Evolutionary conservation across 1,140 invertebrate species (phyloP).

Genomic region (Diabrotica virgifera): DNA sequence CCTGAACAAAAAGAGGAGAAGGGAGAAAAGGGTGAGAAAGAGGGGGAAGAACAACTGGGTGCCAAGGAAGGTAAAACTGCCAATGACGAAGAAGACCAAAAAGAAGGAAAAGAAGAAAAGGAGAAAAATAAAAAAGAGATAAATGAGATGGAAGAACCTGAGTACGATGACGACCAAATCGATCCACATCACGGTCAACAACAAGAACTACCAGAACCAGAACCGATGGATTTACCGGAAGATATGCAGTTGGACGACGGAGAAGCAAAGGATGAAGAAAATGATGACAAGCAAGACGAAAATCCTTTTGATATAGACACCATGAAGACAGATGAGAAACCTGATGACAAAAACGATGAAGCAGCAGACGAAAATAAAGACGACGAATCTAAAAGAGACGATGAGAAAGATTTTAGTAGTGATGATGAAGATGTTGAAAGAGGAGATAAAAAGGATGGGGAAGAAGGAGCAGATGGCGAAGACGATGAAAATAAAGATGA

Average conservation of each 20-base stretch:
- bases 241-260: slow-evolving; percentile 79
- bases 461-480: slow-evolving; percentile 47
- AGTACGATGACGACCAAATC: slow-evolving; percentile 77
- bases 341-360: slow-evolving; percentile 48
- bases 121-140: slow-evolving; percentile 61
- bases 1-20: slow-evolving; percentile 56
- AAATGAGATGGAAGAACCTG: slow-evolving; percentile 75
- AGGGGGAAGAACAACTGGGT: slow-evolving; percentile 54
- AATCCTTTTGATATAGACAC: slow-evolving; percentile 82
- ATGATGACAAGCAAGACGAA: slow-evolving; percentile 59
- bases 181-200: slow-evolving; percentile 84
- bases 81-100: slow-evolving; percentile 52
- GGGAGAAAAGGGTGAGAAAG: slow-evolving; percentile 45
- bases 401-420: slow-evolving; percentile 42
- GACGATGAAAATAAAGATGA: slow-evolving; percentile 35
- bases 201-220: slow-evolving; percentile 71
- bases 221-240: slow-evolving; percentile 83
- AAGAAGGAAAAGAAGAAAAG: slow-evolving; percentile 50
- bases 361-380: slow-evolving; percentile 46
- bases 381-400: slow-evolving; percentile 42
- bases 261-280: slow-evolving; percentile 58
- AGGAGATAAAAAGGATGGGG: slow-evolving; percentile 46
- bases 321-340: slow-evolving; percentile 56
- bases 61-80: slow-evolving; percentile 56
- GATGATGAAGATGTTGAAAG: slow-evolving; percentile 47